A percentile compares a stretch with the other conserved stretches of the same genome.
Evolutionary conservation across 2,888 invertebrate species (phyloP).

Genomic region (Volucella inanis): DNA sequence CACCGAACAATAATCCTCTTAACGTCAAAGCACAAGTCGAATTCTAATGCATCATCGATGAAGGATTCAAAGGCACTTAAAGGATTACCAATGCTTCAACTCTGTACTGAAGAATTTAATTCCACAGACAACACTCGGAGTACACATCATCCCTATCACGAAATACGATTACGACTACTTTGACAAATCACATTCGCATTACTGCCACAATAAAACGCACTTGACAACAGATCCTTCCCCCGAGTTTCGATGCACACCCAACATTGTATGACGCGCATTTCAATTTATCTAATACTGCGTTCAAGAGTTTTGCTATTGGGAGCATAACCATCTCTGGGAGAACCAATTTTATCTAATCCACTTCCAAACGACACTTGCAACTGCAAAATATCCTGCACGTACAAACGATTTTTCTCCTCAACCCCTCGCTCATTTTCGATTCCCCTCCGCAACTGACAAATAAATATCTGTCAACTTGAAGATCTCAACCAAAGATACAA

Average conservation of each 20-base stretch:
- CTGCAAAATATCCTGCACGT: conserved; percentile 43
- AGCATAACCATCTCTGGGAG: conserved; percentile 39
- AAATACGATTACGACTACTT: not conserved
- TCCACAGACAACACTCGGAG: not conserved
- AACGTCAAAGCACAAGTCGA: too few relatives aligned
- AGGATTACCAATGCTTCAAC: not conserved
- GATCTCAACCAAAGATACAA: conserved; percentile 38
- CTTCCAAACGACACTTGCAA: conserved; percentile 28
- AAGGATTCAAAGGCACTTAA: not conserved
- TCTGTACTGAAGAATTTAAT: not conserved
- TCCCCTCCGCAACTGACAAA: conserved; percentile 49
- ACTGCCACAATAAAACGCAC: conserved; percentile 34
- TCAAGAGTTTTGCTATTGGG: conserved; percentile 39
- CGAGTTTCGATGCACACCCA: conserved; percentile 16
- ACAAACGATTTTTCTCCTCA: conserved; percentile 10
- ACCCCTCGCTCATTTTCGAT: not conserved
- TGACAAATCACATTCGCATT: conserved; percentile 13
- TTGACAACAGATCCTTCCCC: conserved; percentile 11
- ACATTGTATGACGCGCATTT: conserved; percentile 27
- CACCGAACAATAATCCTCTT: too few relatives aligned
- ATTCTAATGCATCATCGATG: not conserved
- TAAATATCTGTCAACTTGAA: conserved; percentile 58
- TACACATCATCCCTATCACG: not conserved
- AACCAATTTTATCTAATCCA: conserved; percentile 62
- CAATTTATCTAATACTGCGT: conserved; percentile 36